Evolutionary conservation across 1,140 invertebrate species (phyloP).

Genomic region (Plutomurus gul): DNA sequence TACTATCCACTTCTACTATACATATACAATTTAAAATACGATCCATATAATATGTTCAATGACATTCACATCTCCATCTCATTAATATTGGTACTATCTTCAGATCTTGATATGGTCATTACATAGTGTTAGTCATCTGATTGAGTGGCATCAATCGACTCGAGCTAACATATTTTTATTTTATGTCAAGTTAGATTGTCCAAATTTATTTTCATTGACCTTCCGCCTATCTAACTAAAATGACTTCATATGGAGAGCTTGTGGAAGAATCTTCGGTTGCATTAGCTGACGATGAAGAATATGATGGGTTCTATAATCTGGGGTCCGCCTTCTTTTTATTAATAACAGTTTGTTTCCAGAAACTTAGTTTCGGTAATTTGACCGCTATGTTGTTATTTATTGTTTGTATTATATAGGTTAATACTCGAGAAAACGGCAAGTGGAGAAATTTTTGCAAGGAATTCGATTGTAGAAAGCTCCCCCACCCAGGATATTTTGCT

Average conservation of each 20-base stretch:
- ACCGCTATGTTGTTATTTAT: neutral
- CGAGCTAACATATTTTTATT: no score
- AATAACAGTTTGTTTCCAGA: neutral
- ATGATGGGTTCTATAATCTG: neutral
- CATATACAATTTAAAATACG: no score
- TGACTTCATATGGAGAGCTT: conserved; percentile 11
- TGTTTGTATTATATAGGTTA: neutral
- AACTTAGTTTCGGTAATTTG: neutral
- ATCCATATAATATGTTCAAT: no score
- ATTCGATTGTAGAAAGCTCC: neutral
- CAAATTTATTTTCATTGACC: no score
- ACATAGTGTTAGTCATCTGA: no score
- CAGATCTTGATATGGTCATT: no score
- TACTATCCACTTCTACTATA: no score
- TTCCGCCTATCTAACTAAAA: no score
- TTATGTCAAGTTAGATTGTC: no score
- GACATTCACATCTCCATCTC: no score
- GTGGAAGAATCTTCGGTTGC: conserved; percentile 33
- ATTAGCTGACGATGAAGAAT: conserved; percentile 41
- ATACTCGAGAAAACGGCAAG: neutral
- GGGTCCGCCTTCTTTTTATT: neutral
- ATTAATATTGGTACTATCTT: no score
- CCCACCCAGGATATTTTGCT: neutral
- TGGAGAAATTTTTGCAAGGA: neutral
- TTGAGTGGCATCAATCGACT: no score